Conservation (phyloP, 1,140 invertebrate species). For the Temnothorax longispinosus region DNA sequence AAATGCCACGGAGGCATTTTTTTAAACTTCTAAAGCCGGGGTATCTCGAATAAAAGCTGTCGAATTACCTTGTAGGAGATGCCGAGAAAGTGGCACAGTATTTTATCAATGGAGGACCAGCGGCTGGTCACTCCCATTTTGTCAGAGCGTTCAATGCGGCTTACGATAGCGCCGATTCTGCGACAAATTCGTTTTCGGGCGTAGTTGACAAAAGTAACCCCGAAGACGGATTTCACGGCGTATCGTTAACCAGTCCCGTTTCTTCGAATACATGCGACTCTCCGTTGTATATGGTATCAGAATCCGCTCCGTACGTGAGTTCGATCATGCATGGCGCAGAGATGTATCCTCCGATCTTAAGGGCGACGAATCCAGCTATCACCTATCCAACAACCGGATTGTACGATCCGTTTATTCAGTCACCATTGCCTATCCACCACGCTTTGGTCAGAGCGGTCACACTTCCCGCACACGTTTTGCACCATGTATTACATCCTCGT, state of each 20-base stretch:
- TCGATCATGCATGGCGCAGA: not conserved
- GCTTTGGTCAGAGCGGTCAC: conserved; percentile 2
- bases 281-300: conserved; percentile 4
- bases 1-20: not conserved
- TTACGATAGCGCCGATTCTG: conserved; percentile 10
- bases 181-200: conserved; percentile 39
- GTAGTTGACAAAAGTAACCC: not conserved
- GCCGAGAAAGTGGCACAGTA: conserved; percentile 77
- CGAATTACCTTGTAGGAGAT: conserved; percentile 64
- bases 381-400: not conserved
- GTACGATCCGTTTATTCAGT: conserved; percentile 2
- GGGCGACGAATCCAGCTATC: not conserved
- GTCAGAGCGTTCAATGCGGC: conserved; percentile 14
- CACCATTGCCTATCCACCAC: not conserved
- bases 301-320: not conserved
- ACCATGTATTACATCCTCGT: conserved; percentile 12
- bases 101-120: conserved; percentile 76
- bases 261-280: conserved; percentile 22
- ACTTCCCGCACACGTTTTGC: conserved; percentile 8
- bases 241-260: conserved; percentile 1
- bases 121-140: conserved; percentile 64
- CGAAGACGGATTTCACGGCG: not conserved
- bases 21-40: not conserved
- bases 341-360: not conserved
- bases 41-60: not conserved